These are phyloP conservation scores for Pangasianodon hypophthalmus DNA, from an alignment of 2,113 vertebrate species.

Conservation along the genomic window DNA sequence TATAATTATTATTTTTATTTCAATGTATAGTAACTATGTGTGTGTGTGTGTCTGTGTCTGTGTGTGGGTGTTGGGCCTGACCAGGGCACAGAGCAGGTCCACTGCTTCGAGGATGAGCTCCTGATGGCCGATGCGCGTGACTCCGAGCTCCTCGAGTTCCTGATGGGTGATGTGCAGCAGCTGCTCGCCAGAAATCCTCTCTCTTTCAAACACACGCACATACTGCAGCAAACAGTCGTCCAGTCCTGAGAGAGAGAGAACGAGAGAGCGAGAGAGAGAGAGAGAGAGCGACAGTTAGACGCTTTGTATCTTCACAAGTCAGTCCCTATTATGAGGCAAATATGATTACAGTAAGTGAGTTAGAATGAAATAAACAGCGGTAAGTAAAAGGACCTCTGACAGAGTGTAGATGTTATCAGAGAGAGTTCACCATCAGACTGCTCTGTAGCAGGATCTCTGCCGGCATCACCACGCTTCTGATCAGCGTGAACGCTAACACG, in stretches of 20 bases:
- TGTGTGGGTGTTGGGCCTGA: slow-evolving; percentile 14
- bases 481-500: background rate
- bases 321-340: background rate
- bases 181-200: slow-evolving; percentile 79
- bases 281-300: background rate
- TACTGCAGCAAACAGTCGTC: slow-evolving; percentile 60
- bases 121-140: slow-evolving; percentile 67
- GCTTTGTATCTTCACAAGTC: background rate
- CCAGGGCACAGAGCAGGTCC: slow-evolving; percentile 59
- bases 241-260: slow-evolving; percentile 44
- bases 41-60: background rate
- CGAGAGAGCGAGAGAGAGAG: slow-evolving; percentile 2
- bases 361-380: slow-evolving; percentile 1
- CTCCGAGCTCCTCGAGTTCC: slow-evolving; percentile 78
- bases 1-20: background rate
- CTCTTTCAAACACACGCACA: slow-evolving; percentile 71
- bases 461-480: background rate
- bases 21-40: background rate
- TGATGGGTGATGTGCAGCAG: slow-evolving; percentile 80
- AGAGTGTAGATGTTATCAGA: background rate
- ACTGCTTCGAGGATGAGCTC: slow-evolving; percentile 62
- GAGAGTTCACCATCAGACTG: background rate
- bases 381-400: slow-evolving; percentile 21
- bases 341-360: background rate
- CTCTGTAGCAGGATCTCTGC: background rate